Base-by-base conservation (phyloP, 2,888 invertebrate species). In the Stramonita haemastoma region DNA sequence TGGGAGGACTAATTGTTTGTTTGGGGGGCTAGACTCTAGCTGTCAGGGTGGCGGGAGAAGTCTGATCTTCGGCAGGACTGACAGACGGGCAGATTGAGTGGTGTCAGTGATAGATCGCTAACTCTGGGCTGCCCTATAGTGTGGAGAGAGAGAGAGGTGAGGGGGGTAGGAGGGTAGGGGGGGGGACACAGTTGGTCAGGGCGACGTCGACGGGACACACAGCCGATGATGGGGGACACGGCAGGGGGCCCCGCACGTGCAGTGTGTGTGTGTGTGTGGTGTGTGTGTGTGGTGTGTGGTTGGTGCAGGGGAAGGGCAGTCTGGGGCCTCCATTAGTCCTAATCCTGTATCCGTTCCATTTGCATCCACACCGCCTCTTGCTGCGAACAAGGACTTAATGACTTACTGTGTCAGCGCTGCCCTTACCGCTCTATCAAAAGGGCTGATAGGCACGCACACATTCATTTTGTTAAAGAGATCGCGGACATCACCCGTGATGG, bases 281-380 rank as follows among this genome's bases (percentile, higher is more conserved):
- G n/a, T 79, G n/a, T 32, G 32, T 32, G 79, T 66, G 66, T 66
- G 66, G 66, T 26, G 66, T 66, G 66, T 26, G 66, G 66, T 66
- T 4, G 1, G 66, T 66, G 81, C 81, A 46, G 6, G 8, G 26
- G 15, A 79, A 36, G 77, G 81, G 36, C 36, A 46, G 46, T 36
- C 26, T 26, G 26, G 15, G 81, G 22, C 22, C 26, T 46, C 81
- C 81, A 83, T 83, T 83, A 46, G 26, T 34, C 46, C 26, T 46
- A 46, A 83, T 83, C 81, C 81, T 6, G 22, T 36, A 36, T 83
- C 81, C 81, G 81, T 83, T 83, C 22, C 81, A 83, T 83, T 83
- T 83, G 81, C 81, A 83, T 83, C 11, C 22, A 36, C 26, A 19
- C 81, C 26, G 26, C 36, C 81, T 5, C 81, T 26, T 26, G 81